Base-by-base conservation (phyloP, 2,797 vertebrate genomes). In the Tolypeutes matacus region DNA sequence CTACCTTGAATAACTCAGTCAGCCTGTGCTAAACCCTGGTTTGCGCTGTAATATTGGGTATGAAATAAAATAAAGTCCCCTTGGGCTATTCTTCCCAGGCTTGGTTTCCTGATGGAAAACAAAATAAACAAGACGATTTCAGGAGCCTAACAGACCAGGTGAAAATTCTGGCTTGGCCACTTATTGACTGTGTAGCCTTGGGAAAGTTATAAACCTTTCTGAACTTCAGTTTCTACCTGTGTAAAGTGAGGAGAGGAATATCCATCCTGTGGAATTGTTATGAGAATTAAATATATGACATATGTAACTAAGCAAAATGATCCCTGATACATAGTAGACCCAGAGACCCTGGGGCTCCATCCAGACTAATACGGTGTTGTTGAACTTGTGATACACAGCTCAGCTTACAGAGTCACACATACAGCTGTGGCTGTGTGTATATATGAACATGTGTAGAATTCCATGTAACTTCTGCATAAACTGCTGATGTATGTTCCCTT, bases 241-340 rank as follows among this genome's bases (percentile, higher is more conserved):
- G 10, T 83, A 64, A 89, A 76, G n/a, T 49, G 1, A 9, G n/a
- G 21, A 75, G 17, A 88, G 21, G 12, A 84, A 64, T 36, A 70
- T 80, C 36, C 65, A 12, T 2, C 4, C 65, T 84, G 31, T 86
- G 77, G 82, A n/a, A 78, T 92, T 96, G 39, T 97, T 92, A 60
- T 85, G 64, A 96, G 36, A 97, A 96, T 89, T 70, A 77, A 82
- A 72, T 36, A 87, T 21, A 31, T 42, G 36, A 10, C 12, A 34
- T 65, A 76, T 69, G 23, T 69, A 62, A 83, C 65, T 70, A 58
- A 56, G 15, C 17, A 73, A 77, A 93, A 82, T 86, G 31, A 34
- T 58, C n/a, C 42, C 85, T 65, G 75, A 21, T 5, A 58, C 18
- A 62, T 27, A 62, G 49, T 39, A 36, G 15, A 53, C 34, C 31